Percentiles rank a stretch among this genome's conserved stretches.
Evolutionary conservation across 2,888 invertebrate species (phyloP).

Genomic region (Cephus runcator): DNA sequence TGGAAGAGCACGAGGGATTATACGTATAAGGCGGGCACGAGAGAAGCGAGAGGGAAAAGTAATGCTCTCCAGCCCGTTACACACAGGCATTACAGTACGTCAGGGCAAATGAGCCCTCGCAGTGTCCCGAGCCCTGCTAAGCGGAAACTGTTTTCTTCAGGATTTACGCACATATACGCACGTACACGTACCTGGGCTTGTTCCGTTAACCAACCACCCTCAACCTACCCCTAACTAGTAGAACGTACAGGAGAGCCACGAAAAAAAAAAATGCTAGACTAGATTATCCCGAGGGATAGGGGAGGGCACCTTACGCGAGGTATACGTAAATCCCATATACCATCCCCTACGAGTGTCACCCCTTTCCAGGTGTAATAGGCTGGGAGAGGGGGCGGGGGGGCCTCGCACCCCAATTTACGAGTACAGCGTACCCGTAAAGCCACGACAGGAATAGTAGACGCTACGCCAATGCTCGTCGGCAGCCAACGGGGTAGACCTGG

Average conservation of each 20-base stretch:
- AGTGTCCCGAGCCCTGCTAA: slow-evolving; percentile 25
- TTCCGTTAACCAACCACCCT: not conserved
- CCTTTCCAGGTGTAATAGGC: not conserved
- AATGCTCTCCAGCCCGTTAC: slow-evolving; percentile 52
- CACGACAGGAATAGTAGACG: not conserved
- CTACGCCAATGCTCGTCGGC: not conserved
- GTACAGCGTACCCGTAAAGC: slow-evolving; percentile 20
- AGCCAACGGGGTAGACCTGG: not conserved
- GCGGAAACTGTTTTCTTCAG: slow-evolving; percentile 34
- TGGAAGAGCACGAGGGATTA: not conserved
- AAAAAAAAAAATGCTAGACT: slow-evolving; percentile 27
- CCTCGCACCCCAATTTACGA: slow-evolving; percentile 41
- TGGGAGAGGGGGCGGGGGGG: too few relatives aligned
- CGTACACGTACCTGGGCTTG: not conserved
- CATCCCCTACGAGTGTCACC: not conserved
- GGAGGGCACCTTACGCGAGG: not conserved
- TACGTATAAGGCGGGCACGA: not conserved
- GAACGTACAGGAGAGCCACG: slow-evolving; percentile 19
- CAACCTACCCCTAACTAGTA: not conserved
- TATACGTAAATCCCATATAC: not conserved
- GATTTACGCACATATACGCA: slow-evolving; percentile 26
- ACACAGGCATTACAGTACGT: slow-evolving; percentile 55
- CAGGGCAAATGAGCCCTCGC: slow-evolving; percentile 44
- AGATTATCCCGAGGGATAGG: slow-evolving; percentile 26
- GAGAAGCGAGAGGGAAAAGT: slow-evolving; percentile 32